phyloP scores from a whole-genome alignment of 2,113 vertebrate species.

The Aegotheles bennettii region DNA sequence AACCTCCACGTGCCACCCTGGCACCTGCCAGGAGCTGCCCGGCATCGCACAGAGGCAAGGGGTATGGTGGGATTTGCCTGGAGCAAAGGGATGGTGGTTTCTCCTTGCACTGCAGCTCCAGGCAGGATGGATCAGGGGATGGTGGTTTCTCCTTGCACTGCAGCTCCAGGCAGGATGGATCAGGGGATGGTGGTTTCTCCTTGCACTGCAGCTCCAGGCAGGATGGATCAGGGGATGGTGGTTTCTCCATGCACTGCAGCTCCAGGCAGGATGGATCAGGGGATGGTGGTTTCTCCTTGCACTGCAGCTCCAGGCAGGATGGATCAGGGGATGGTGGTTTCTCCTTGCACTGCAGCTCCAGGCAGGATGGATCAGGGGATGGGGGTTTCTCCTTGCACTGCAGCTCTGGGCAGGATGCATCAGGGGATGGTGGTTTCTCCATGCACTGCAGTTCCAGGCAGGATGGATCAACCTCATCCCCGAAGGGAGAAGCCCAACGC shows the following conservation, averaged over 20 bases:
- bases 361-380: no score
- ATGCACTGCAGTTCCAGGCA: no score
- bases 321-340: no score
- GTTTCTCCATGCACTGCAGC: neutral
- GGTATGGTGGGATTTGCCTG: neutral
- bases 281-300: no score
- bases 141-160: accelerated
- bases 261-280: neutral
- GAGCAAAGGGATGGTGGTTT: accelerated
- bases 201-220: accelerated
- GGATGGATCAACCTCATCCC: no score
- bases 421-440: no score
- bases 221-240: accelerated
- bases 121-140: neutral
- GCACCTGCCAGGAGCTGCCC: neutral
- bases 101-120: neutral
- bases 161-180: neutral
- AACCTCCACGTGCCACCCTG: neutral
- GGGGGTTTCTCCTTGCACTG: no score
- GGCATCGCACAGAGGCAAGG: accelerated
- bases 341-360: no score
- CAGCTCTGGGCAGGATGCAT: no score
- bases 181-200: accelerated
- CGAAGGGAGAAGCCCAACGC: neutral
- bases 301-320: no score